These are phyloP conservation scores for Caenorhabditis sp. DNA, from an alignment of 2,888 invertebrate species.

Conservation along the genomic window DNA sequence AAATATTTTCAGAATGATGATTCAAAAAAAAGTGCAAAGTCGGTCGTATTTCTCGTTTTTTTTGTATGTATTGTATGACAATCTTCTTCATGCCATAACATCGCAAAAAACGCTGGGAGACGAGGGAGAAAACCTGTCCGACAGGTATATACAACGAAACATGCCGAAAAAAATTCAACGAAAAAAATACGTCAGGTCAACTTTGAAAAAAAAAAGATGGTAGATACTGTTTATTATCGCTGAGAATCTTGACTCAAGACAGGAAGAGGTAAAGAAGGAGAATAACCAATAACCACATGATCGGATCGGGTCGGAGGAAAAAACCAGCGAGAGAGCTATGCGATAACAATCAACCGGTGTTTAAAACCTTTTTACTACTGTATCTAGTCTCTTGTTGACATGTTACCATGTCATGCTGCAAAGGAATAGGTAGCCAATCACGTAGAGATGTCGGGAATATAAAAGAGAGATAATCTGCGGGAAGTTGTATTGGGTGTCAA, in stretches of 20 bases:
- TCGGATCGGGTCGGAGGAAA: not conserved
- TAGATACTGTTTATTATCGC: not conserved
- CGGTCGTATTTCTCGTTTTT: not conserved
- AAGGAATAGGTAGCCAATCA: not conserved
- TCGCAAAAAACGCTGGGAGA: not conserved
- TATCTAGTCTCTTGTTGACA: not conserved
- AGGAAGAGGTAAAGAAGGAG: slow-evolving; percentile 11
- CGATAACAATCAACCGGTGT: slow-evolving; percentile 1
- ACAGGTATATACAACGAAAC: too few species aligned
- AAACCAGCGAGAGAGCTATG: not conserved
- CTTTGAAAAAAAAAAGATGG: too few species aligned
- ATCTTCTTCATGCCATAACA: not conserved
- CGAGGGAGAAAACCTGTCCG: not conserved
- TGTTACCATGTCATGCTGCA: not conserved
- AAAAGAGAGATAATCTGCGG: not conserved
- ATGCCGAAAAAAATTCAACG: not conserved
- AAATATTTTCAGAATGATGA: not conserved
- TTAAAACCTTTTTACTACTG: not conserved
- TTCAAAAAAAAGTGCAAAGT: not conserved
- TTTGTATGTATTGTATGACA: not conserved
- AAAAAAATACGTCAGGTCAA: not conserved
- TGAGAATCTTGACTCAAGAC: slow-evolving; percentile 4
- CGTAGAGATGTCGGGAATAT: not conserved
- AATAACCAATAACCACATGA: slow-evolving; percentile 3
- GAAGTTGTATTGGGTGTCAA: not conserved